Conservation (phyloP, 2,113 vertebrate species). For the Trachemys scripta region DNA sequence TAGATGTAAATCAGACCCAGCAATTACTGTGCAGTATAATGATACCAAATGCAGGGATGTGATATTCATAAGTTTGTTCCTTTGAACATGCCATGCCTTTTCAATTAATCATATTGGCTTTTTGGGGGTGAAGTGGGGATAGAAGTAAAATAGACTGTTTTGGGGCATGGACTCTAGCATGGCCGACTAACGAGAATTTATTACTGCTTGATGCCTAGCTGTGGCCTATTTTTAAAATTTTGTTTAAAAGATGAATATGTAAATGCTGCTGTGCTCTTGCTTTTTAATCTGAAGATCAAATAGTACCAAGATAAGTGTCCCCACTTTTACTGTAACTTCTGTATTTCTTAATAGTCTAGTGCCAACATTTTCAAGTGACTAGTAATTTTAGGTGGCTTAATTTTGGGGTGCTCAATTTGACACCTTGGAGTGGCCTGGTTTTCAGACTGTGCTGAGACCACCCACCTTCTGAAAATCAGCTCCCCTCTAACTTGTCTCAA, state of each 20-base stretch:
- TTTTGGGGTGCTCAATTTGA: background rate
- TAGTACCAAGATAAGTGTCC: conserved; percentile 29
- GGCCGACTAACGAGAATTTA: conserved; percentile 41
- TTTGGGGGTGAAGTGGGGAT: background rate
- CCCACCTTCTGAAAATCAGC: background rate
- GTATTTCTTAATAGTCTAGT: conserved; percentile 25
- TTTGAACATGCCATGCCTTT: background rate
- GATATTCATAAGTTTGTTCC: conserved; percentile 16
- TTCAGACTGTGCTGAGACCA: background rate
- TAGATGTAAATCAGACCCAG: background rate
- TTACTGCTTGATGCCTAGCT: conserved; percentile 24
- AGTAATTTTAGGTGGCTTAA: conserved; percentile 19
- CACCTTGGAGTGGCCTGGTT: background rate
- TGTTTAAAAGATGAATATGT: conserved; percentile 27
- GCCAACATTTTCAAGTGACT: conserved; percentile 12
- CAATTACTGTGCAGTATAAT: background rate
- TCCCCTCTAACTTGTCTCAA: background rate
- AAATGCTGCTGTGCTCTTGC: conserved; percentile 37
- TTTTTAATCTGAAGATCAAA: conserved; percentile 55
- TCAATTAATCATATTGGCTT: background rate
- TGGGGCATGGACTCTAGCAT: conserved; percentile 33
- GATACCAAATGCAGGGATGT: background rate
- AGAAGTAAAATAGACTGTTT: conserved; percentile 41
- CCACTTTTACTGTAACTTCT: background rate
- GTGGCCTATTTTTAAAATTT: background rate